Percentiles rank a stretch among this genome's conserved stretches.
phyloP scores from a whole-genome alignment of 2,797 vertebrate species.

The Poecilia velifera region DNA sequence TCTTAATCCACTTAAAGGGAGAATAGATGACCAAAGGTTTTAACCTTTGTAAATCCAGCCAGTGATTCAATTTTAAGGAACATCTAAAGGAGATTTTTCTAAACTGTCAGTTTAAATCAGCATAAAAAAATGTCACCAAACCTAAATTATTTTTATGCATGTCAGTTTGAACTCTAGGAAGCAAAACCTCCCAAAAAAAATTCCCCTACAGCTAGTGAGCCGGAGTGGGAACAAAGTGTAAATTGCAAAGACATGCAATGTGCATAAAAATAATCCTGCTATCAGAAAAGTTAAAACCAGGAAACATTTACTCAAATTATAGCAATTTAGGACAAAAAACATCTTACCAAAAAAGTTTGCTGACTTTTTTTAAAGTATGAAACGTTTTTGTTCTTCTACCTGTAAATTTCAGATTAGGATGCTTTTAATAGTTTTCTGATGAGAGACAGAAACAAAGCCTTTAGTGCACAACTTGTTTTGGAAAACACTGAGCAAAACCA shows the following conservation, averaged over 20 bases:
- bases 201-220: background rate
- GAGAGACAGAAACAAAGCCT: background rate
- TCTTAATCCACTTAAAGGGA: conserved; percentile 3
- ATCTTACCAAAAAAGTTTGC: background rate
- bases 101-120: background rate
- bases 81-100: background rate
- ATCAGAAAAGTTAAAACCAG: background rate
- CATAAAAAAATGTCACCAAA: background rate
- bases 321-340: background rate
- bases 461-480: background rate
- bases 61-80: background rate
- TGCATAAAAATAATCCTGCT: background rate
- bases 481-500: background rate
- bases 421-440: background rate
- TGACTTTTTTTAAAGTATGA: background rate
- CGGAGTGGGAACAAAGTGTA: conserved; percentile 43
- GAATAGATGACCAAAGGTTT: background rate
- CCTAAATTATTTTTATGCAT: background rate
- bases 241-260: background rate
- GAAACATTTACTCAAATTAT: background rate
- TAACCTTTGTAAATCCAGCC: background rate
- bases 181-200: conserved; percentile 1
- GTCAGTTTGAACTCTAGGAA: background rate
- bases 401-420: background rate
- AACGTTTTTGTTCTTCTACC: background rate